phyloP scores from a whole-genome alignment of 2,113 vertebrate species.

The Vimba vimba region DNA sequence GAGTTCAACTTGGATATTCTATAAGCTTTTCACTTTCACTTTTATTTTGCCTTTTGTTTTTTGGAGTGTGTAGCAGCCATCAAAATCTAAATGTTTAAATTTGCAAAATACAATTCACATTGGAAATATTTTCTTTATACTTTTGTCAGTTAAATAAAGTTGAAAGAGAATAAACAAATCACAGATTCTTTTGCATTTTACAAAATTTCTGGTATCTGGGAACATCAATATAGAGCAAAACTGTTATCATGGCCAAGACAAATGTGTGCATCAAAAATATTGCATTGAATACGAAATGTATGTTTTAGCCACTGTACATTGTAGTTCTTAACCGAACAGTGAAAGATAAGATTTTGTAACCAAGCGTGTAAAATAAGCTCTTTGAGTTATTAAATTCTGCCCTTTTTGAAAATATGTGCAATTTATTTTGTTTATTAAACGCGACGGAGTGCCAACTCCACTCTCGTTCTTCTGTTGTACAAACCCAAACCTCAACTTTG shows the following conservation, averaged over 20 bases:
- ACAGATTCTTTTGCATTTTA: no score
- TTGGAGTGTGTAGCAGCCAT: no score
- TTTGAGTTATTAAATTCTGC: not conserved
- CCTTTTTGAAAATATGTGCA: slow-evolving; percentile 10
- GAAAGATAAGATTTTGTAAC: slow-evolving; percentile 11
- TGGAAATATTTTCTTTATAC: no score
- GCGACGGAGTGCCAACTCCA: not conserved
- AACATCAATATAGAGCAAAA: not conserved
- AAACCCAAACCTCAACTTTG: not conserved
- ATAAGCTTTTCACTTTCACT: no score
- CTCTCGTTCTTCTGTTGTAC: slow-evolving; percentile 18
- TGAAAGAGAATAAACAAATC: no score
- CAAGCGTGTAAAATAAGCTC: slow-evolving; percentile 14
- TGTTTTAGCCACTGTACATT: slow-evolving; percentile 5
- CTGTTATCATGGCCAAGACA: not conserved
- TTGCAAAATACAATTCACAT: no score
- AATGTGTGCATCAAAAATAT: not conserved
- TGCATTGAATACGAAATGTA: not conserved
- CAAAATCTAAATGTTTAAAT: no score
- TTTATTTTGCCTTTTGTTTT: no score
- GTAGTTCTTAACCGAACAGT: not conserved
- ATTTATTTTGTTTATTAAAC: slow-evolving; percentile 19
- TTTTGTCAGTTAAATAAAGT: no score
- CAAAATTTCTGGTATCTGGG: not conserved
- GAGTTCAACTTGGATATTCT: no score